Conservation (phyloP, 2,797 vertebrate genomes). For the Anabas testudineus region DNA sequence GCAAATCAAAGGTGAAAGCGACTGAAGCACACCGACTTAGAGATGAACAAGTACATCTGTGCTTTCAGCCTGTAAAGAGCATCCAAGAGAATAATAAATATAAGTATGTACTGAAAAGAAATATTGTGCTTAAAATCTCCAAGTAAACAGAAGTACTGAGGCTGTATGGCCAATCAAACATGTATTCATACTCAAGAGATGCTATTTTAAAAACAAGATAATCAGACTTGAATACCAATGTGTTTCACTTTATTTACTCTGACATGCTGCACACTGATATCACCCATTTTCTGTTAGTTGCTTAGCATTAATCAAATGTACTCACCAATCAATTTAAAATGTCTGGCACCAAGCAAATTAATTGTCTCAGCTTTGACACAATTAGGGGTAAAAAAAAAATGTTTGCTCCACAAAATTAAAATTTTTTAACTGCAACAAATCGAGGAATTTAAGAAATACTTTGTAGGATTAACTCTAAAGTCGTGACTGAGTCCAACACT, state of each 20-base stretch:
- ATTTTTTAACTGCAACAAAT: no score
- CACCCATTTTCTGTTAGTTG: background rate
- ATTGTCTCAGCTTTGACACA: no score
- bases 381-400: no score
- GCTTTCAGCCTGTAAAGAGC: conserved; percentile 20
- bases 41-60: conserved; percentile 30
- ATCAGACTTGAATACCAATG: background rate
- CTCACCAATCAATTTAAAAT: background rate
- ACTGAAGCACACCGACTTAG: conserved; percentile 26
- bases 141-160: conserved; percentile 5
- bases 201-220: background rate
- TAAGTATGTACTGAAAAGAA: conserved; percentile 8
- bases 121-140: conserved; percentile 11
- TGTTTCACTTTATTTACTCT: background rate
- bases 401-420: no score
- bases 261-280: background rate
- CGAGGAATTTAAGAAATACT: no score
- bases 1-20: conserved; percentile 43
- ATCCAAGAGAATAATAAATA: conserved; percentile 19
- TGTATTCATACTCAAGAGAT: no score
- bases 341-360: no score
- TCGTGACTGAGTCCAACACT: no score
- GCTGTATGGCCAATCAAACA: background rate
- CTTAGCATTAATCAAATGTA: background rate
- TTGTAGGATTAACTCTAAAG: no score